Evolutionary conservation across 1,140 invertebrate genomes (phyloP).

Genomic region (Bombus confusus): DNA sequence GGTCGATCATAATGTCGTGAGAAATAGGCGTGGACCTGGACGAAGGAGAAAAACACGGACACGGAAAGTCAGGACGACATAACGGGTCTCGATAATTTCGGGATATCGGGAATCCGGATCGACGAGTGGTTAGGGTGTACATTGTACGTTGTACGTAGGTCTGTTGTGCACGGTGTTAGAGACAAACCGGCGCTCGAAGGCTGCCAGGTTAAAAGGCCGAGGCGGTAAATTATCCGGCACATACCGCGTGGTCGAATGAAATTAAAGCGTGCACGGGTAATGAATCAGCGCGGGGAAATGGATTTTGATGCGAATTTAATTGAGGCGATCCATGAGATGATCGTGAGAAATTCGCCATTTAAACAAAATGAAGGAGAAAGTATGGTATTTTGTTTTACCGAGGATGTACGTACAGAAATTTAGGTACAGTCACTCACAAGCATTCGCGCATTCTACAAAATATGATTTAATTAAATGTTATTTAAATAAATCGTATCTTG

Average conservation of each 20-base stretch:
- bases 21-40: slow-evolving; percentile 60
- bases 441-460: background rate
- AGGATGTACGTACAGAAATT: background rate
- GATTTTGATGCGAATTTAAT: slow-evolving; percentile 48
- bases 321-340: slow-evolving; percentile 11
- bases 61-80: slow-evolving; percentile 41
- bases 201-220: slow-evolving; percentile 42
- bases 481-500: background rate
- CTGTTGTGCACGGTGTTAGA: slow-evolving; percentile 17
- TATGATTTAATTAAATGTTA: background rate
- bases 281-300: slow-evolving; percentile 22
- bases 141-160: background rate
- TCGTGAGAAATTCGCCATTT: slow-evolving; percentile 30
- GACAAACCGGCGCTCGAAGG: slow-evolving; percentile 26
- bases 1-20: slow-evolving; percentile 53
- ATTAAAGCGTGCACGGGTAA: slow-evolving; percentile 42
- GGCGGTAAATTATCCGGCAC: slow-evolving; percentile 43
- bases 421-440: background rate
- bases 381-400: background rate
- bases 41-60: slow-evolving; percentile 39
- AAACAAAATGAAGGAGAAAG: background rate
- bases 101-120: slow-evolving; percentile 41
- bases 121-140: background rate
- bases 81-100: slow-evolving; percentile 30
- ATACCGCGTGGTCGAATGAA: slow-evolving; percentile 24